Evolutionary conservation across 2,888 invertebrate genomes (phyloP), one percentile per base, ranked within the genome.

Genomic region (Chalcis sispes): DNA sequence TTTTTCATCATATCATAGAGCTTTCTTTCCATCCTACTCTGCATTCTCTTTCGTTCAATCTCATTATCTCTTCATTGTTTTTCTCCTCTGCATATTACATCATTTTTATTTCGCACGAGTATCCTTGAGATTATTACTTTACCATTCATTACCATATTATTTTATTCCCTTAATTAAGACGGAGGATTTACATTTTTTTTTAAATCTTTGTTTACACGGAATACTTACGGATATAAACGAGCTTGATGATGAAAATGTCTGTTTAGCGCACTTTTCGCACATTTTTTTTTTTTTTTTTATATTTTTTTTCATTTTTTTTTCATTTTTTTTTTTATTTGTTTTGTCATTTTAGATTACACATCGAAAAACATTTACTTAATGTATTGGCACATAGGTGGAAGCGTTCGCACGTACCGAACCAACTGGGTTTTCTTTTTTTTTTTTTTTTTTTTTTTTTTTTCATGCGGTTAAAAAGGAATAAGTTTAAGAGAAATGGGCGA

Each of bases 1-100:
- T 81, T 78, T 81, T 59, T 69, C 50, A 70, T 70, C 76, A 48
- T 73, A 81, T 84, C 81, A 77, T 81, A 83, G 85, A 84, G 83
- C 83, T 84, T 82, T 83, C 81, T 73, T 78, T 75, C 79, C 72
- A 77, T 78, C 73, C 72, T 42, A 40, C 50, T 72, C 70, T n/a
- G 36, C 54, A 32, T 48, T 80, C 79, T 77, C n/a, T n/a, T n/a
- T n/a, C 80, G 78, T 77, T 80, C 77, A 74, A 77, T 80, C 46
- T 59, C 64, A 23, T 52, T 54, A 56, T 40, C 13, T 67, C 52
- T 50, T 36, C 25, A 13, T 20, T 3, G 50, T 50, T 71, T 29
- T 23, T 27, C 15, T 50, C 61, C 54, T 69, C 50, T 25, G 52
- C 61, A n/a, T 8, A 4, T 20, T 4, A 42, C 42, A 72, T 72